Percentiles rank a stretch among this genome's conserved stretches.
phyloP scores from a whole-genome alignment of 2,888 invertebrate genomes.

The Quadroppia sp. region DNA sequence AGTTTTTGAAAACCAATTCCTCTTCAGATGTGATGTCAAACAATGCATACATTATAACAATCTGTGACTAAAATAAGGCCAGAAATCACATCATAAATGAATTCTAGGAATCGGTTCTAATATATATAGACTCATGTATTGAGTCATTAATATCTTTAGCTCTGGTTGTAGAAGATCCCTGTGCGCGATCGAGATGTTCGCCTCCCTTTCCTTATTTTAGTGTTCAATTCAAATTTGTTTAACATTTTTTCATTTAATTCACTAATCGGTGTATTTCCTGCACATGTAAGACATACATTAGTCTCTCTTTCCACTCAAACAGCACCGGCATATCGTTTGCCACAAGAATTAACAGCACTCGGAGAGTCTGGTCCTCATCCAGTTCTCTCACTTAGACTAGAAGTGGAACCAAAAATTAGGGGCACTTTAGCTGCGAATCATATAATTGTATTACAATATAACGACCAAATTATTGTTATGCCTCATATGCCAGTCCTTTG shows the following conservation, averaged over 20 bases:
- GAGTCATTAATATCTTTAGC: conserved; percentile 1
- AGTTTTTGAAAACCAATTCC: too few relatives aligned
- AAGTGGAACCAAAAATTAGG: neutral
- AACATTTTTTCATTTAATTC: conserved; percentile 16
- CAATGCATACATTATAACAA: too few relatives aligned
- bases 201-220: too few relatives aligned
- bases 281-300: conserved; percentile 19
- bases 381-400: neutral
- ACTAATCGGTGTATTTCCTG: conserved; percentile 22
- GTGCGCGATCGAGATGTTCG: too few relatives aligned
- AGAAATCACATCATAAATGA: too few relatives aligned
- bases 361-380: neutral
- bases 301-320: too few relatives aligned
- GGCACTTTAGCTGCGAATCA: neutral
- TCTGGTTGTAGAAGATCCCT: neutral
- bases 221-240: conserved; percentile 2
- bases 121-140: neutral
- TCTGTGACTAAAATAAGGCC: too few relatives aligned
- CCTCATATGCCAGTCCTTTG: neutral
- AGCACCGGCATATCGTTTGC: neutral
- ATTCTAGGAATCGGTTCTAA: too few relatives aligned
- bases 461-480: conserved; percentile 20
- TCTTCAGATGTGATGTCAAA: too few relatives aligned
- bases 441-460: neutral
- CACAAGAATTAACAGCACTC: conserved; percentile 1